A percentile compares a stretch with the other conserved stretches of the same genome.
These are phyloP conservation scores for Euphydryas editha DNA, from an alignment of 2,888 invertebrate species.

Conservation along the genomic window DNA sequence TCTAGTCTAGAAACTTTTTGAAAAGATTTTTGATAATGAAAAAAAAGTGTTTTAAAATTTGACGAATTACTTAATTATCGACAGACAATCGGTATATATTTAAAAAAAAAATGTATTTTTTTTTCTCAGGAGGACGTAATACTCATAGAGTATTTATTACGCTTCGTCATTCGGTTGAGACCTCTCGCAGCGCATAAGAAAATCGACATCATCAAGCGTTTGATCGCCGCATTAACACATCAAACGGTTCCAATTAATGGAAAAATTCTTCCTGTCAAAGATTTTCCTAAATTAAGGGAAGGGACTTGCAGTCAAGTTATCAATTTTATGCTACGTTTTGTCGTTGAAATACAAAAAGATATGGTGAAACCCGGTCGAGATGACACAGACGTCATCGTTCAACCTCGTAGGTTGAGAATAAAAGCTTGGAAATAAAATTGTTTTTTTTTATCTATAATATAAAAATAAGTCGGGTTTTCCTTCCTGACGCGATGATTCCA, in stretches of 20 bases:
- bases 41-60: background rate
- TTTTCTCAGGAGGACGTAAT: conserved; percentile 85
- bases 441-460: conserved; percentile 40
- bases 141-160: conserved; percentile 88
- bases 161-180: conserved; percentile 87
- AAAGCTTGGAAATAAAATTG: conserved; percentile 73
- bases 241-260: conserved; percentile 79
- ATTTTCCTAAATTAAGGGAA: conserved; percentile 81
- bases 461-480: too few species aligned
- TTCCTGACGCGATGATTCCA: too few species aligned
- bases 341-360: conserved; percentile 78
- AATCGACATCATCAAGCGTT: conserved; percentile 84
- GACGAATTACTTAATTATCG: too few species aligned
- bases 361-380: conserved; percentile 68
- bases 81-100: too few species aligned
- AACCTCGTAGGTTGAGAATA: conserved; percentile 63
- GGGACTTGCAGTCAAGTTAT: conserved; percentile 81
- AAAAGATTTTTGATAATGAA: too few species aligned
- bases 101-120: too few species aligned
- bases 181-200: conserved; percentile 85
- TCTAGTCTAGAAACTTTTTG: too few species aligned
- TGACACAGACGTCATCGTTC: conserved; percentile 70
- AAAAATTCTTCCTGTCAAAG: conserved; percentile 67
- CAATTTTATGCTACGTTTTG: conserved; percentile 79
- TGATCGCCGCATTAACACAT: conserved; percentile 87